Evolutionary conservation across 2,888 invertebrate genomes (phyloP).

Genomic region (Chrysina gloriosa): DNA sequence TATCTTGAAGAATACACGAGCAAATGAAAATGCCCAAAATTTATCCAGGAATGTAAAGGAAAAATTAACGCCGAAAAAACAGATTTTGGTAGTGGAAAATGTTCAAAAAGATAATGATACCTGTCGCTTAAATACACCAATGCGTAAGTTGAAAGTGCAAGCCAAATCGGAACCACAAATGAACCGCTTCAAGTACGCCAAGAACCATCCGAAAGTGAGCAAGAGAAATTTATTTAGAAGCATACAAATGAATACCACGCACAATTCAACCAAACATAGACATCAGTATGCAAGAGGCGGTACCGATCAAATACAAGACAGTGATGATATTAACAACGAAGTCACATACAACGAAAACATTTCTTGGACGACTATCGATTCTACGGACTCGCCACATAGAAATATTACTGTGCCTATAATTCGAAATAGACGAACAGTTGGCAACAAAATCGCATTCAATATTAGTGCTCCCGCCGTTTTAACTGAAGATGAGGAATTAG

Average conservation of each 20-base stretch:
- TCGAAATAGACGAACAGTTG: constrained; percentile 28
- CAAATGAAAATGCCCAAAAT: constrained; percentile 51
- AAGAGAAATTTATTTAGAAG: constrained; percentile 58
- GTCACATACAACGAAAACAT: constrained; percentile 52
- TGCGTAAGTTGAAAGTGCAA: constrained; percentile 39
- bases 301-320: constrained; percentile 50
- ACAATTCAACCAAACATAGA: constrained; percentile 34
- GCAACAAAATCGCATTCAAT: constrained; percentile 40
- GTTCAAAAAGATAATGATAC: constrained; percentile 1
- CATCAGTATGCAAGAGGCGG: constrained; percentile 60
- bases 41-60: constrained; percentile 64
- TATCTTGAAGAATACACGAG: constrained; percentile 42
- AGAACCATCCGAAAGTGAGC: constrained; percentile 60
- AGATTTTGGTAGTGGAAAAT: constrained; percentile 23
- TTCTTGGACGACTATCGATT: constrained; percentile 45
- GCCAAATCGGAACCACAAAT: constrained; percentile 46
- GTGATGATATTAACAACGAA: constrained; percentile 52
- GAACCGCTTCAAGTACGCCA: constrained; percentile 50
- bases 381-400: constrained; percentile 41
- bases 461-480: constrained; percentile 47
- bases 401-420: constrained; percentile 46
- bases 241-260: constrained; percentile 45
- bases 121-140: constrained; percentile 39
- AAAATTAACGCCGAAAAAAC: constrained; percentile 58
- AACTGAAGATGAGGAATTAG: constrained; percentile 41